These are phyloP conservation scores for Rhinichthys klamathensis DNA, from an alignment of 2,113 vertebrate species.

Conservation along the genomic window DNA sequence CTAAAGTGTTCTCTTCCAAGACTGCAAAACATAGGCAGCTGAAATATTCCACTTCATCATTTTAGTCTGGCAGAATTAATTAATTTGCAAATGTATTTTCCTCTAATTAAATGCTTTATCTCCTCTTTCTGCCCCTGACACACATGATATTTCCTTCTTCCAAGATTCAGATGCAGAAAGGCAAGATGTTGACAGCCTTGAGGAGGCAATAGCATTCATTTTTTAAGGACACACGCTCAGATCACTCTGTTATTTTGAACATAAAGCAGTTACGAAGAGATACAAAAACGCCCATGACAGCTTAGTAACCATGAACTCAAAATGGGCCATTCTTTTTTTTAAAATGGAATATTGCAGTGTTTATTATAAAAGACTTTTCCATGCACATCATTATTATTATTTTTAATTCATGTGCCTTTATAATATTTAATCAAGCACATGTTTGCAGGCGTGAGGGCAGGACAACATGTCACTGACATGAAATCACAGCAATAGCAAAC, in stretches of 20 bases:
- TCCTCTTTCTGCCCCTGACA: constrained; percentile 16
- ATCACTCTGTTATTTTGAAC: not conserved
- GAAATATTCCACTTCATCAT: constrained; percentile 28
- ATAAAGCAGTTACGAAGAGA: not conserved
- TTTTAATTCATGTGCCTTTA: no score
- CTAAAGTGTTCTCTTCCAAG: not conserved
- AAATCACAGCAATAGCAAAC: no score
- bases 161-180: constrained; percentile 10
- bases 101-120: constrained; percentile 14
- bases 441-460: no score
- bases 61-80: constrained; percentile 11
- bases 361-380: no score
- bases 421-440: no score
- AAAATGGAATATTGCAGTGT: no score
- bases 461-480: no score
- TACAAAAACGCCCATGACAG: not conserved
- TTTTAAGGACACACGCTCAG: not conserved
- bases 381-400: no score
- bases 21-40: not conserved
- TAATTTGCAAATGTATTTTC: constrained; percentile 12
- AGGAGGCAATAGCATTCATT: not conserved
- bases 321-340: no score
- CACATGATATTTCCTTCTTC: not conserved
- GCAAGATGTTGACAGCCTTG: constrained; percentile 22
- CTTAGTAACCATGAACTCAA: not conserved